Conservation (phyloP, 2,888 invertebrate species). For the Troides oblongomaculatus region DNA sequence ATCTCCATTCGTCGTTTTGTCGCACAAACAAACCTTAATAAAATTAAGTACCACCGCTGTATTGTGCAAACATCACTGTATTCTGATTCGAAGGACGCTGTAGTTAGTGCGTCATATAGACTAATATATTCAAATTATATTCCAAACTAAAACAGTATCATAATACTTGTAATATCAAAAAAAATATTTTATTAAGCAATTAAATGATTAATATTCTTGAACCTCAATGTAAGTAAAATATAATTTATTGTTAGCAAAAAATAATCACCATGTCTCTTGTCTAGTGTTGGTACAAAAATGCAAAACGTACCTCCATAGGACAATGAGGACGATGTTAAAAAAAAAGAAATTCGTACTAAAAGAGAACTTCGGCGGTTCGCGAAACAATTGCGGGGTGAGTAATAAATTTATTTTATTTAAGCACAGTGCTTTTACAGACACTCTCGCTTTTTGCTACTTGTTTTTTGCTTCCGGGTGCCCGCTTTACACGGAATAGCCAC, state of each 20-base stretch:
- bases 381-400: conserved; percentile 50
- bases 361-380: conserved; percentile 37
- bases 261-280: not conserved
- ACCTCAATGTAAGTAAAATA: not conserved
- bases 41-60: too few relatives aligned
- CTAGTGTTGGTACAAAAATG: conserved; percentile 26
- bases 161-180: too few relatives aligned
- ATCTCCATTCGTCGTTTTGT: too few relatives aligned
- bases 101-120: too few relatives aligned
- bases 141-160: too few relatives aligned
- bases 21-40: too few relatives aligned
- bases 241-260: not conserved
- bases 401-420: conserved; percentile 65
- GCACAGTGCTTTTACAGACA: conserved; percentile 53
- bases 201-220: too few relatives aligned
- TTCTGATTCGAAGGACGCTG: too few relatives aligned
- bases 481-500: conserved; percentile 51
- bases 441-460: conserved; percentile 66
- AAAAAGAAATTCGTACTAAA: conserved; percentile 47
- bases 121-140: too few relatives aligned
- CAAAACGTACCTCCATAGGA: conserved; percentile 34
- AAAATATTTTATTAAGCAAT: too few relatives aligned
- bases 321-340: conserved; percentile 46
- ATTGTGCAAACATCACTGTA: too few relatives aligned
- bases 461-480: conserved; percentile 60